These are phyloP conservation scores for Ennomos quercinarius DNA, from an alignment of 2,888 invertebrate species.

Conservation along the genomic window DNA sequence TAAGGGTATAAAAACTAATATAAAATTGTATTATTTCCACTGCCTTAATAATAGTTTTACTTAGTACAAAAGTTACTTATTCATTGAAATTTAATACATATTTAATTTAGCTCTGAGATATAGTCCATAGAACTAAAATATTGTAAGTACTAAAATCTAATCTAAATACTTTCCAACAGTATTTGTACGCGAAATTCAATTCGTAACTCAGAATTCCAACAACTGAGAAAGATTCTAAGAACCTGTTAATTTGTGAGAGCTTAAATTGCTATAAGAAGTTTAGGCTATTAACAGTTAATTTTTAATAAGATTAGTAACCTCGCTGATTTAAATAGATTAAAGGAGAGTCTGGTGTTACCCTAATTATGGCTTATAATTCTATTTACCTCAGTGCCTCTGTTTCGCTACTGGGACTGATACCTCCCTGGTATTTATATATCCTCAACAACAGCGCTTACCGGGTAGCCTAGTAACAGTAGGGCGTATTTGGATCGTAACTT, in stretches of 20 bases:
- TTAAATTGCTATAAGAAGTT: neutral
- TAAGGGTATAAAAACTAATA: too few relatives aligned
- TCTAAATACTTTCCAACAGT: constrained; percentile 19
- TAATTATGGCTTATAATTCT: too few relatives aligned
- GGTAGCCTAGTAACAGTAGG: too few relatives aligned
- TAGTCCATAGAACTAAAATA: constrained; percentile 16
- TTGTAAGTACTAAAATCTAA: constrained; percentile 19
- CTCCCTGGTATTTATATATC: constrained; percentile 5
- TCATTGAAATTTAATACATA: constrained; percentile 4
- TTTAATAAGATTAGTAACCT: constrained; percentile 1
- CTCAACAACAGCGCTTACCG: too few relatives aligned
- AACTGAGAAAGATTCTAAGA: constrained; percentile 11
- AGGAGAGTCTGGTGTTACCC: constrained; percentile 45
- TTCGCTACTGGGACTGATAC: too few relatives aligned
- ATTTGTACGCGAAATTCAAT: constrained; percentile 18
- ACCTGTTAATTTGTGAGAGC: constrained; percentile 14
- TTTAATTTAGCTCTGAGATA: constrained; percentile 14
- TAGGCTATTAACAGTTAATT: constrained; percentile 11
- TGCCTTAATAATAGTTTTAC: too few relatives aligned
- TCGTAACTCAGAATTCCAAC: constrained; percentile 12
- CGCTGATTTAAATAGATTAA: constrained; percentile 50
- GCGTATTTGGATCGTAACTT: too few relatives aligned
- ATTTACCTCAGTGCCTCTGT: too few relatives aligned
- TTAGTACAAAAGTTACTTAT: neutral
- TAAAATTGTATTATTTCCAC: too few relatives aligned